Evolutionary conservation across 2,888 invertebrate genomes (phyloP).

Genomic region (Cephus rjabovi): DNA sequence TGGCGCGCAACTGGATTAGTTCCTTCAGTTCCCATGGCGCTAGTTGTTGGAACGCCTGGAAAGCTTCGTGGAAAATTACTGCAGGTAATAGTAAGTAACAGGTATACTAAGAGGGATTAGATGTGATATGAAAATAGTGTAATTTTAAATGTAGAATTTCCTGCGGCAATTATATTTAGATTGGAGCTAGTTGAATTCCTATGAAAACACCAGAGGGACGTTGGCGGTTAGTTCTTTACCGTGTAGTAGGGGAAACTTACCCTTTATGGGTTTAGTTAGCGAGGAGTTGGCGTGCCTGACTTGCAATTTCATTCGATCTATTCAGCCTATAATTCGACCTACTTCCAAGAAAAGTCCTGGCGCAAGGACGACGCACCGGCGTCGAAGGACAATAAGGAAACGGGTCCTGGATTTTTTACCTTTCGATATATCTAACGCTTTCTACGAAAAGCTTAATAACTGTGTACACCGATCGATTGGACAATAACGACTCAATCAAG

Average conservation of each 20-base stretch:
- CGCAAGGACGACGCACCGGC: background rate
- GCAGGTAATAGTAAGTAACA: background rate
- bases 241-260: background rate
- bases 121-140: background rate
- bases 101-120: background rate
- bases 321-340: constrained; percentile 17
- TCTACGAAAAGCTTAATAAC: background rate
- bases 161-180: background rate
- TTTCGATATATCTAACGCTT: background rate
- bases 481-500: background rate
- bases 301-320: constrained; percentile 20
- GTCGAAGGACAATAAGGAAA: background rate
- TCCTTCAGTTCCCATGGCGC: constrained; percentile 40
- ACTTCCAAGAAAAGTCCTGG: constrained; percentile 18
- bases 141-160: background rate
- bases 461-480: background rate
- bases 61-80: background rate
- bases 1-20: constrained; percentile 42
- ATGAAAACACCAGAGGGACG: background rate
- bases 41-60: constrained; percentile 31
- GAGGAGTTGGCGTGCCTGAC: constrained; percentile 11
- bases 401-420: background rate
- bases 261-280: background rate
- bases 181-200: background rate
- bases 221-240: background rate